A percentile compares a stretch with the other conserved stretches of the same genome.
Conservation (phyloP, 2,888 invertebrate species). For the Eumacrocentrus americanus region DNA sequence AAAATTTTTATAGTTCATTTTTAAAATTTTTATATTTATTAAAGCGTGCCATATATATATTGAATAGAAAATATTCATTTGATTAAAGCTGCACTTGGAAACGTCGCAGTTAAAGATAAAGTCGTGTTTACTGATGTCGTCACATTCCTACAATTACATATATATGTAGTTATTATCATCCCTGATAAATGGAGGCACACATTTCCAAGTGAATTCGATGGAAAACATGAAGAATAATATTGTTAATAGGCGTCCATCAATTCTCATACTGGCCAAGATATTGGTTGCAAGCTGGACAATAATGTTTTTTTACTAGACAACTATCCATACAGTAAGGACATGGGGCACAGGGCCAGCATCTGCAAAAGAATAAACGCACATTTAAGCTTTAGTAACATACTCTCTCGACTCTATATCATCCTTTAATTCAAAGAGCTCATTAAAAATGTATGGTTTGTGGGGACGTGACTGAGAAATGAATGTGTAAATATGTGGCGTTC, state of each 20-base stretch:
- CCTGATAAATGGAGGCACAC: neutral
- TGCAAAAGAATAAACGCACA: constrained; percentile 49
- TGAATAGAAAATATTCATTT: neutral
- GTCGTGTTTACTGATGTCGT: neutral
- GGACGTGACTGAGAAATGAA: no score
- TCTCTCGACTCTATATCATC: no score
- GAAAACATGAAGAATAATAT: neutral
- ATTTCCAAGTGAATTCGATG: neutral
- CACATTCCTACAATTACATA: neutral
- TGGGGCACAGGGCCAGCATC: constrained; percentile 61
- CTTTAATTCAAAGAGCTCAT: no score
- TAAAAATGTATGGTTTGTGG: no score
- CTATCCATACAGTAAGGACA: constrained; percentile 63
- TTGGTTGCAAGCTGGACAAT: constrained; percentile 62
- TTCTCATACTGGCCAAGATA: constrained; percentile 58
- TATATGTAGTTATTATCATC: neutral
- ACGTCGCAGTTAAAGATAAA: neutral
- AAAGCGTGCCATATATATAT: neutral
- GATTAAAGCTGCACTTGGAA: neutral
- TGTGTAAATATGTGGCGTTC: no score
- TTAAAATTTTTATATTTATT: neutral
- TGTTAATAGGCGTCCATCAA: constrained; percentile 27
- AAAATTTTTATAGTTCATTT: neutral
- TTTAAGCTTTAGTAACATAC: no score
- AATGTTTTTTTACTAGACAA: constrained; percentile 61